A percentile compares a stretch with the other conserved stretches of the same genome.
phyloP scores from a whole-genome alignment of 2,797 vertebrate genomes.

The Schizothorax lantsangensis region DNA sequence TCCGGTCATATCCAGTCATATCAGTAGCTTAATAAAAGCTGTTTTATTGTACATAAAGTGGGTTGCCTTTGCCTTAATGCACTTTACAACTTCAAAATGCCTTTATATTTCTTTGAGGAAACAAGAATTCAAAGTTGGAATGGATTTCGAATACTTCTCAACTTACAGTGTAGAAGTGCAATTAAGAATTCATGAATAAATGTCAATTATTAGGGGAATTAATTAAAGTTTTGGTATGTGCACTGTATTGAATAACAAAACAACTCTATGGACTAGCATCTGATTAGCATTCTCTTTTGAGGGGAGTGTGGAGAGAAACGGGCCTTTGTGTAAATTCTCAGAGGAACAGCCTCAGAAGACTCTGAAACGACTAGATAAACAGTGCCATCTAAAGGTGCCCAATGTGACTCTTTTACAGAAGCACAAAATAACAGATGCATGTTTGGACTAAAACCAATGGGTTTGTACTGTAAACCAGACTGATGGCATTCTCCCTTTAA shows the following conservation, averaged over 20 bases:
- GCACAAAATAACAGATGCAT: not conserved
- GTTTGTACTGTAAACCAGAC: not conserved
- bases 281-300: conserved; percentile 38
- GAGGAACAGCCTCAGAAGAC: conserved; percentile 4
- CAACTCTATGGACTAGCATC: conserved; percentile 16
- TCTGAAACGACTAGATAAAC: conserved; percentile 19
- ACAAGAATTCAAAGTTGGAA: not conserved
- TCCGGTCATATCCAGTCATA: not conserved
- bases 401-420: not conserved
- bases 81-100: not conserved
- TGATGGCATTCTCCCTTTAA: not conserved
- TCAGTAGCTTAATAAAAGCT: not conserved
- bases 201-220: conserved; percentile 47
- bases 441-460: not conserved
- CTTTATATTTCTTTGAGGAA: conserved; percentile 2
- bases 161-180: not conserved
- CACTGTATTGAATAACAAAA: conserved; percentile 42
- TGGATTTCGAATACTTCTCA: not conserved
- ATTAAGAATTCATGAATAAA: conserved; percentile 41
- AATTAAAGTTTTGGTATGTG: conserved; percentile 34
- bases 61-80: not conserved
- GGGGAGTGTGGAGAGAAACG: not conserved
- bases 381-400: conserved; percentile 48
- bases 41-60: not conserved
- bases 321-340: conserved; percentile 29